Conservation (phyloP, 2,888 invertebrate species). For the Notocelia uddmanniana region DNA sequence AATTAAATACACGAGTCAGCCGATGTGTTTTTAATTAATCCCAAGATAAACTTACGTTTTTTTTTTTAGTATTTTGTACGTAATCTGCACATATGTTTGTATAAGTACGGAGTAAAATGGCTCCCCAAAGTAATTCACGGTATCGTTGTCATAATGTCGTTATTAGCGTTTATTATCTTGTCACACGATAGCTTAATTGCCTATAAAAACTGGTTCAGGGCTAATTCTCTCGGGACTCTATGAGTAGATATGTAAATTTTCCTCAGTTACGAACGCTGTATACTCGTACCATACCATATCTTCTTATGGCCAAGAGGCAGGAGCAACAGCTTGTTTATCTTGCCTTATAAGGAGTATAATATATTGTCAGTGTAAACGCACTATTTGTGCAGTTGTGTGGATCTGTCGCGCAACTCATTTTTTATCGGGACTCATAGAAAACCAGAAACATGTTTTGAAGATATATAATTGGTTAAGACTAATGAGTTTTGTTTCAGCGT, state of each 20-base stretch:
- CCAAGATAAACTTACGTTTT: background rate
- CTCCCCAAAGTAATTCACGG: slow-evolving; percentile 41
- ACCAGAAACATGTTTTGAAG: too few relatives aligned
- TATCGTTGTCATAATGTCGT: slow-evolving; percentile 33
- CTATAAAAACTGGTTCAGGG: slow-evolving; percentile 37
- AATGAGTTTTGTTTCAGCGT: too few relatives aligned
- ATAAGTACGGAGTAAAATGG: slow-evolving; percentile 18
- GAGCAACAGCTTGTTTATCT: background rate
- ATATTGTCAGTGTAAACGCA: too few relatives aligned
- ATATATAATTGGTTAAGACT: too few relatives aligned
- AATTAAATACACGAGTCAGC: too few relatives aligned
- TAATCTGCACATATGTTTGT: background rate
- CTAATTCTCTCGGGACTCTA: slow-evolving; percentile 4
- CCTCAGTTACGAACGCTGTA: background rate
- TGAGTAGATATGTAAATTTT: background rate
- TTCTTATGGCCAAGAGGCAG: background rate
- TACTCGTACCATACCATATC: background rate
- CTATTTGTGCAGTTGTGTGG: too few relatives aligned
- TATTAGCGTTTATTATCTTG: slow-evolving; percentile 38
- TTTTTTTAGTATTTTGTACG: background rate
- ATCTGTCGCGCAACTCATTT: too few relatives aligned
- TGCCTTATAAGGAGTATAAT: too few relatives aligned
- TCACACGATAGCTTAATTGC: slow-evolving; percentile 38
- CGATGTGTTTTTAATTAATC: too few relatives aligned
- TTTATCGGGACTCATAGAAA: too few relatives aligned